phyloP scores from a whole-genome alignment of 2,113 vertebrate genomes.

The Formicarius rufipectus region DNA sequence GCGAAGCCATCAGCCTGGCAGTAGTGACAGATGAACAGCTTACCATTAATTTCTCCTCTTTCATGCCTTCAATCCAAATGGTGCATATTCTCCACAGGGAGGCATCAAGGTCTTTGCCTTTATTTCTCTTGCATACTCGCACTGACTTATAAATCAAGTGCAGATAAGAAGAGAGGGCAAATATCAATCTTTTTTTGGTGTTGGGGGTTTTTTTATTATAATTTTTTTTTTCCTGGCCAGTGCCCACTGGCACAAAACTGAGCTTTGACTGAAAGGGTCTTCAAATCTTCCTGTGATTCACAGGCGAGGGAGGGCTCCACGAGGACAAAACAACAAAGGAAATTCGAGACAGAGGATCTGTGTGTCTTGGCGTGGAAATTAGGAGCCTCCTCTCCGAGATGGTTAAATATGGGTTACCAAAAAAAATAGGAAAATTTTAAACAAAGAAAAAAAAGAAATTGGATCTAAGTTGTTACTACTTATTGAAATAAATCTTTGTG shows the following conservation, averaged over 20 bases:
- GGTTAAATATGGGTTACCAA: slow-evolving; percentile 14
- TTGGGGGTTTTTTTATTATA: too few species aligned
- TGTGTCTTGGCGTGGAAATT: slow-evolving; percentile 60
- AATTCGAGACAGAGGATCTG: slow-evolving; percentile 56
- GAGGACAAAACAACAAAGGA: slow-evolving; percentile 68
- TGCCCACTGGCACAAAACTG: slow-evolving; percentile 71
- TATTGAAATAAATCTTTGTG: not conserved
- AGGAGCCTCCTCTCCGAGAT: slow-evolving; percentile 36
- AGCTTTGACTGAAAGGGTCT: slow-evolving; percentile 72
- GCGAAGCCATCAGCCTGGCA: slow-evolving; percentile 81
- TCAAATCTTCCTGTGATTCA: slow-evolving; percentile 71
- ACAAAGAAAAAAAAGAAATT: not conserved
- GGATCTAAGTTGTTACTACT: slow-evolving; percentile 24
- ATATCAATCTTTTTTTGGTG: slow-evolving; percentile 76
- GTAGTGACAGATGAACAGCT: slow-evolving; percentile 87
- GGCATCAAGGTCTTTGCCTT: slow-evolving; percentile 81
- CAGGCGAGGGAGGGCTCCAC: slow-evolving; percentile 39
- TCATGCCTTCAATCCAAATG: slow-evolving; percentile 84
- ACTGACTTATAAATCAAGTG: slow-evolving; percentile 83
- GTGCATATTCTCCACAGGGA: slow-evolving; percentile 81
- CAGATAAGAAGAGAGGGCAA: slow-evolving; percentile 78
- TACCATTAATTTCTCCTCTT: slow-evolving; percentile 85
- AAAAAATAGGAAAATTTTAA: not conserved
- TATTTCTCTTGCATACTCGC: slow-evolving; percentile 79
- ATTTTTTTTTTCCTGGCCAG: slow-evolving; percentile 49